Evolutionary conservation across 2,888 invertebrate genomes (phyloP), one percentile per base, ranked within the genome.

Genomic region (Drosophila picticornis): DNA sequence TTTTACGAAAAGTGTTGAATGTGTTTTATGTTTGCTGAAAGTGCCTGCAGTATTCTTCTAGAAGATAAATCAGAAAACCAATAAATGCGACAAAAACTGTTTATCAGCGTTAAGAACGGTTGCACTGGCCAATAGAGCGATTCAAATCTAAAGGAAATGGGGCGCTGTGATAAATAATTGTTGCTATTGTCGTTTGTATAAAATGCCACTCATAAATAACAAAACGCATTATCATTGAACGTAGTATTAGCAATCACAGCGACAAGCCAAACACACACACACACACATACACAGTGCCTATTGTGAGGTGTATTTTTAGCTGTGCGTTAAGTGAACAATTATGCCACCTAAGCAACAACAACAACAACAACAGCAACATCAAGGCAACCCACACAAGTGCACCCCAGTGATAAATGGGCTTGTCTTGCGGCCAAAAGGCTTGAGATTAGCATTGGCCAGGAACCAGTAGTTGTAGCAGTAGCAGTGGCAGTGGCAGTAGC

Each of bases 321-420:
- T 59, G 88, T 88, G 85, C 88, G 86, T 88, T 86, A 88, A 88
- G 84, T 84, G 82, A 76, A 84, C 88, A 88, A 85, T 85, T 88
- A 84, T 86, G 86, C 88, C 86, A 80, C 65, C 72, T 65, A 72
- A 51, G 19, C 70, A 75, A 69, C 13, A 50, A 61, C 53, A 72
- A 46, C 11, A 60, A 65, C 51, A 50, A 58, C 60, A 73, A 55
- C 25, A 55, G 34, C 43, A 62, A 48, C 56, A 68, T 10, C 57
- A 67, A 34, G 63, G 46, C 43, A 52, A 63, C 78, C 64, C 67
- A 70, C 72, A 81, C 80, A 63, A 78, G 71, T 87, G 76, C 85
- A 81, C 72, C 55, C n/a, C 59, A 72, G 63, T 84, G 85, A 88
- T 85, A 81, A 88, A 85, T 84, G 88, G 83, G 81, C 76, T 79